Evolutionary conservation across 2,113 vertebrate species (phyloP), one percentile per base, ranked within the genome.

Genomic region (Gyps fulvus): DNA sequence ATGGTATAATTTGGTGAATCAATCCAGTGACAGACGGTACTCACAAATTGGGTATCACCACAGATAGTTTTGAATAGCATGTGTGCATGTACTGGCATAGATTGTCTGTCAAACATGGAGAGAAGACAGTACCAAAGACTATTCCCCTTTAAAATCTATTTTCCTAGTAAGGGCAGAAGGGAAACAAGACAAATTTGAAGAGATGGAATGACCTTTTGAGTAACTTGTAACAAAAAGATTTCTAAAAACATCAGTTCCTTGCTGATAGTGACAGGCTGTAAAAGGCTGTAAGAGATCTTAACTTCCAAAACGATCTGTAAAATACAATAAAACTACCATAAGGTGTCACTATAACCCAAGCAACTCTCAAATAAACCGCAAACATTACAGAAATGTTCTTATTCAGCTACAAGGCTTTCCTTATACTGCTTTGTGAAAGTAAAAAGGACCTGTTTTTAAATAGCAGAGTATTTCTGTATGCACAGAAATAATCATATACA

Each of bases 281-380:
- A 61, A 77, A 83, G 43, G 6, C 17, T 70, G 0, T 11, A 38
- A 62, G 54, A 50, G 8, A 66, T 10, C 25, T 10, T 66, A n/a
- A 49, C 72, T 80, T 77, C 83, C 71, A 50, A 36, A 84, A 55
- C 1, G 0, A 38, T 58, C 16, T 90, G 36, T 52, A 61, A 50
- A 72, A 79, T 84, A 9, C 7, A 50, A 26, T 49, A 70, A 66
- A 96, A 67, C 89, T 81, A 50, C 98, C 98, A 98, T 96, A 78
- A 98, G 98, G 93, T 98, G 98, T 98, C 98, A 93, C 96, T 98
- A 34, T 97, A 90, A 89, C 66, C 61, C 89, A 96, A 92, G 47
- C 42, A 95, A 86, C 40, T 36, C 73, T 38, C 55, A 45, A 77
- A 52, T n/a, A 45, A 38, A 36, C 20, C 13, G 18, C 23, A 45